These are phyloP conservation scores for Hiodon alosoides DNA, from an alignment of 2,113 vertebrate species.

Conservation along the genomic window DNA sequence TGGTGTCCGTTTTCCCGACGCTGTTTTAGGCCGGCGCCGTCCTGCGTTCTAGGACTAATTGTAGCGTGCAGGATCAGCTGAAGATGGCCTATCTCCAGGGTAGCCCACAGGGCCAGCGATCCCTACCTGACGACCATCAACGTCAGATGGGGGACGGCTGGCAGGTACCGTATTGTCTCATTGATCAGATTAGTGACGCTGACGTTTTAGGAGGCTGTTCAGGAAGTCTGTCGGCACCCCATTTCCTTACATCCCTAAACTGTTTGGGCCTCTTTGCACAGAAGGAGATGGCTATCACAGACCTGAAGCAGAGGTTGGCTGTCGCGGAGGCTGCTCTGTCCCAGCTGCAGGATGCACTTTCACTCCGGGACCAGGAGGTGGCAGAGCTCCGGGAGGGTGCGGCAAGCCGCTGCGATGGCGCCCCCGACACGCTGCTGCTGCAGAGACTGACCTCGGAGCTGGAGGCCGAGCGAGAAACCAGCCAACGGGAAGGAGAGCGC, in stretches of 20 bases:
- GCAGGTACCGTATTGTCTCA: not conserved
- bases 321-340: slow-evolving; percentile 35
- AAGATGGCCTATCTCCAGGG: not conserved
- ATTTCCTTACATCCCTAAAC: no score
- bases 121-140: not conserved
- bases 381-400: not conserved
- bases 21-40: not conserved
- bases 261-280: slow-evolving; percentile 28
- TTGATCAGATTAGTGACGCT: no score
- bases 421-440: slow-evolving; percentile 32
- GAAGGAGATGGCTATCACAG: slow-evolving; percentile 36
- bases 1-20: no score
- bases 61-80: not conserved
- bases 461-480: slow-evolving; percentile 48
- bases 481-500: slow-evolving; percentile 38
- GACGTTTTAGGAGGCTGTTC: no score
- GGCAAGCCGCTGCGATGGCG: not conserved
- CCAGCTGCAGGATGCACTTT: slow-evolving; percentile 38
- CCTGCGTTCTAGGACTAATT: not conserved
- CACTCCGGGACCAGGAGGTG: slow-evolving; percentile 39
- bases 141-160: not conserved
- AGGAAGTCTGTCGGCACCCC: no score
- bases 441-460: slow-evolving; percentile 53
- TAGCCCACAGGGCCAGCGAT: not conserved
- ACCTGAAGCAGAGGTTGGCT: slow-evolving; percentile 40